Conservation (phyloP, 2,888 invertebrate species). For the Portevinia maculata region DNA sequence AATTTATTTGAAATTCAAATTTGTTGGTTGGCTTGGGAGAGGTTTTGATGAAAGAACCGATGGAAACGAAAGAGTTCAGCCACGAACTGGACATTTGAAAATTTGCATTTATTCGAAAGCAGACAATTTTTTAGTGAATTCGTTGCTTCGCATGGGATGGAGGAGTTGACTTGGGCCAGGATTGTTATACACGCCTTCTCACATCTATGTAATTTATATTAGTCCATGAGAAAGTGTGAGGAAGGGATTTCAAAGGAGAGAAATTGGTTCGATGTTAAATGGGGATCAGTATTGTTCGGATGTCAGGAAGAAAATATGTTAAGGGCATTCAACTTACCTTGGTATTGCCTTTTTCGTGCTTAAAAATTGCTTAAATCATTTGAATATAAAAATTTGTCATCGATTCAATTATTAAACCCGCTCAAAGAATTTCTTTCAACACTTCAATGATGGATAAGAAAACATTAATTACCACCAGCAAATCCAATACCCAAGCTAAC, state of each 20-base stretch:
- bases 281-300: no score
- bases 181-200: conserved; percentile 58
- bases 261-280: no score
- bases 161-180: conserved; percentile 37
- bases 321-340: no score
- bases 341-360: no score
- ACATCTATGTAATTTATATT: conserved; percentile 11
- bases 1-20: conserved; percentile 74
- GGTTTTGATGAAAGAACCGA: background rate
- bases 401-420: background rate
- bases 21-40: conserved; percentile 28
- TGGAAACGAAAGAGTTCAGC: conserved; percentile 63
- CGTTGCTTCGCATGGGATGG: background rate
- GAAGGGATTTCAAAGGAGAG: no score
- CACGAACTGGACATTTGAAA: conserved; percentile 54
- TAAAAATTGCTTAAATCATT: no score
- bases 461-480: conserved; percentile 45
- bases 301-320: no score
- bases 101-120: conserved; percentile 72
- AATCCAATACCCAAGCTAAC: conserved; percentile 2
- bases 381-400: background rate
- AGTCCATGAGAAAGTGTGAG: no score
- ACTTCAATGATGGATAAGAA: conserved; percentile 7
- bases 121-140: conserved; percentile 40
- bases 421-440: background rate